Conservation (phyloP, 2,113 vertebrate genomes). For the Carassius carassius region DNA sequence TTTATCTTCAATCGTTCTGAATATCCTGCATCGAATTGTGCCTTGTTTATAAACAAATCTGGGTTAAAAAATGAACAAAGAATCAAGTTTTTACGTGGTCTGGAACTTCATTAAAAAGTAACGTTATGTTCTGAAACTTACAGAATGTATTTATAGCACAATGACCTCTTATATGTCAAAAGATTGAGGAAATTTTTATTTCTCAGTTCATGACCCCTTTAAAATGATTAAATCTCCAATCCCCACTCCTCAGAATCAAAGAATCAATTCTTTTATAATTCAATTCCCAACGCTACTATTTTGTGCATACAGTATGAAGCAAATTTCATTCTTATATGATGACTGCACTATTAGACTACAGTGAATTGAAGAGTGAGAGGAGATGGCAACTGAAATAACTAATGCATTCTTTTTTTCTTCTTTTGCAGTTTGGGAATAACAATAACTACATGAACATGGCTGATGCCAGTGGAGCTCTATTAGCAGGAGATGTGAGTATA, state of each 20-base stretch:
- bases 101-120: no score
- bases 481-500: slow-evolving; percentile 89
- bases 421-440: slow-evolving; percentile 96
- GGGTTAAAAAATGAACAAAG: no score
- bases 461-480: slow-evolving; percentile 90
- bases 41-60: no score
- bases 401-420: slow-evolving; percentile 52
- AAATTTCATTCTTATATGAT: slow-evolving; percentile 10
- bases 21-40: no score
- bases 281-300: not conserved
- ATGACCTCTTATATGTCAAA: no score
- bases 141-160: no score
- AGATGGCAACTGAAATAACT: not conserved
- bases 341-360: slow-evolving; percentile 15
- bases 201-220: no score
- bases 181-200: no score
- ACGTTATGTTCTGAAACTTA: no score
- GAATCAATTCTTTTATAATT: not conserved
- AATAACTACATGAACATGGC: slow-evolving; percentile 99
- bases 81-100: no score
- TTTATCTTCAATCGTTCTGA: no score
- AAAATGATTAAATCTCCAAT: not conserved
- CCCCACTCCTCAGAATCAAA: not conserved
- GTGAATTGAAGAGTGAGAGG: not conserved
- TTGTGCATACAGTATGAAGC: not conserved